These are phyloP conservation scores for Troilus luridus DNA, from an alignment of 2,888 invertebrate species.

Conservation along the genomic window DNA sequence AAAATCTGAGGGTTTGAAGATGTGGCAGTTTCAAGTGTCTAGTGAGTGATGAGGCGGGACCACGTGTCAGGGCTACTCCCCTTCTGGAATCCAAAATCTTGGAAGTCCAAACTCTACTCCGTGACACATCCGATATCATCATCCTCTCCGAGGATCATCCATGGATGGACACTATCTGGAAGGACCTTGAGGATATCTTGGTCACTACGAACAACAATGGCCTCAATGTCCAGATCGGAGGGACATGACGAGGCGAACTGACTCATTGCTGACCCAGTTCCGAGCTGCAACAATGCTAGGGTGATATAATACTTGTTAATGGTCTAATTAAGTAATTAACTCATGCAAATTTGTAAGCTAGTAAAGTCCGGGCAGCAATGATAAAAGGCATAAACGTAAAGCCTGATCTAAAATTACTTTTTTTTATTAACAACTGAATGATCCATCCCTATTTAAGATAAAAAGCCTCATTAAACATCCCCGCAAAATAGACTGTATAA, in stretches of 20 bases:
- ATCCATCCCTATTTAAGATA: no score
- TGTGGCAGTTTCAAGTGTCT: background rate
- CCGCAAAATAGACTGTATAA: no score
- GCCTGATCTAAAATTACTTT: no score
- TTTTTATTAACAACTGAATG: no score
- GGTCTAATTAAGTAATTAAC: no score
- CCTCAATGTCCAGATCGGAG: slow-evolving; percentile 40
- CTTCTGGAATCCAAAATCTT: background rate
- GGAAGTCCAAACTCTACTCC: no score
- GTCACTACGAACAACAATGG: slow-evolving; percentile 40
- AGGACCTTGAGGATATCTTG: slow-evolving; percentile 37
- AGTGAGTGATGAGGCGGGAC: background rate
- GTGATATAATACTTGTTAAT: background rate
- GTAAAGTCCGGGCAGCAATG: no score
- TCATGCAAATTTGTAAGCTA: no score
- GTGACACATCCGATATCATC: background rate
- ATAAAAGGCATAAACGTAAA: no score
- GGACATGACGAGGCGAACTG: slow-evolving; percentile 8
- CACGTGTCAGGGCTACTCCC: background rate
- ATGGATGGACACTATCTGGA: background rate
- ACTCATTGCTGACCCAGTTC: slow-evolving; percentile 41
- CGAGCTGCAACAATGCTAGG: background rate
- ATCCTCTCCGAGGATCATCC: background rate
- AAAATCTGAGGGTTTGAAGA: background rate
- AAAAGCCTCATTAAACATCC: no score